Base-by-base conservation (phyloP, 1,140 invertebrate genomes). In the Cydia fagiglandana region DNA sequence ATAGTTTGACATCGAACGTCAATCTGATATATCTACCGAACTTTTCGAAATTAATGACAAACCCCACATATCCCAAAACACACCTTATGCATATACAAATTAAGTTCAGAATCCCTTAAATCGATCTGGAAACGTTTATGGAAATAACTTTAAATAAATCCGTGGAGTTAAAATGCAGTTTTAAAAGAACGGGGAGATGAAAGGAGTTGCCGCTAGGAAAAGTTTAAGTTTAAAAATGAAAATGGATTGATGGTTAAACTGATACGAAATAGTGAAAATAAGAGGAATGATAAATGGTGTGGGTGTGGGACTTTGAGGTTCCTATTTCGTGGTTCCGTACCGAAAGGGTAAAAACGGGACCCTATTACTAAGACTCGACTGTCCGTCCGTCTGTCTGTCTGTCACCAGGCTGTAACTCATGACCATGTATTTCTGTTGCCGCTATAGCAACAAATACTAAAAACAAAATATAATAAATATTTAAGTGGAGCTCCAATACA, bases 111-210 rank as follows among this genome's bases (percentile, higher is more conserved):
- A 75, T 75, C 50, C 28, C 17, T 20, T 61, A 9, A 61, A 47
- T 34, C 45, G 47, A 68, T 34, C 5, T 13, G 53, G 28, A 41
- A 80, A 77, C 83, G 83, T 86, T 88, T 86, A 86, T 85, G 86
- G 80, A 86, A 87, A 87, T 87, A 87, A 86, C 80, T 86, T 86
- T 81, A 81, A 87, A 86, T 86, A 86, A 88, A 87, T 87, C 84
- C 79, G 68, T 24, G 50, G 79, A 83, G 83, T 85, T 85, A 83
- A 84, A 86, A 85, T 82, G 83, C 83, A 83, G 81, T 86, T 84
- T 83, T n/a, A 76, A 78, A 74, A 56, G 76, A 74, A 81, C 78
- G 79, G 47, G 0, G 77, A 73, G 50, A 53, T 56, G 68, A 34
- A 64, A 75, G 64, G 83, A 85, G 81, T 47, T 5, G 79, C 28